Evolutionary conservation across 2,888 invertebrate genomes (phyloP).

Genomic region (Doris montereyensis): DNA sequence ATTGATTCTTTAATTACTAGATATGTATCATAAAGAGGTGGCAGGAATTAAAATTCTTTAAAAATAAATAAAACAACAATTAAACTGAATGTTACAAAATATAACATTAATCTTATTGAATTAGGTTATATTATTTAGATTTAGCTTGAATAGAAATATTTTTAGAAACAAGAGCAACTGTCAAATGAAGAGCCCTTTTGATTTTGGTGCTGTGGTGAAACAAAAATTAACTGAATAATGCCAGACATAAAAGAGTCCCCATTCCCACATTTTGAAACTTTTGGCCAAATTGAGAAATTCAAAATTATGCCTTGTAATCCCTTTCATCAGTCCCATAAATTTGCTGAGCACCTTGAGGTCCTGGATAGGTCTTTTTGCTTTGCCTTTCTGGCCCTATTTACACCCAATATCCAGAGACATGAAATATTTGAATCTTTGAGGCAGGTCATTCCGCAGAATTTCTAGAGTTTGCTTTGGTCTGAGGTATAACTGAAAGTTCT

Average conservation of each 20-base stretch:
- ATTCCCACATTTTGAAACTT: not conserved
- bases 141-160: too few species aligned
- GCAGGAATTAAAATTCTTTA: too few species aligned
- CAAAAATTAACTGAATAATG: constrained; percentile 22
- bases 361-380: not conserved
- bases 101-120: too few species aligned
- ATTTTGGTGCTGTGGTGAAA: constrained; percentile 46
- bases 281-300: not conserved
- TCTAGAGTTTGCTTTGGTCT: not conserved
- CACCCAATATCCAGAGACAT: not conserved
- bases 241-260: not conserved
- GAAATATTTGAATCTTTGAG: not conserved
- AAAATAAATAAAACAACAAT: too few species aligned
- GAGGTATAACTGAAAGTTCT: too few species aligned
- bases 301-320: constrained; percentile 29
- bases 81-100: too few species aligned
- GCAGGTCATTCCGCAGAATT: not conserved
- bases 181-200: constrained; percentile 44
- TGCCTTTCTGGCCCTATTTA: not conserved
- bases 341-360: constrained; percentile 40
- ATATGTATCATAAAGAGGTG: too few species aligned
- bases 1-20: too few species aligned
- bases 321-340: constrained; percentile 32
- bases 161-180: constrained; percentile 42
- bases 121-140: too few species aligned